These are phyloP conservation scores for Drosophila ananassae DNA, from an alignment of 1,140 invertebrate species.

Conservation along the genomic window DNA sequence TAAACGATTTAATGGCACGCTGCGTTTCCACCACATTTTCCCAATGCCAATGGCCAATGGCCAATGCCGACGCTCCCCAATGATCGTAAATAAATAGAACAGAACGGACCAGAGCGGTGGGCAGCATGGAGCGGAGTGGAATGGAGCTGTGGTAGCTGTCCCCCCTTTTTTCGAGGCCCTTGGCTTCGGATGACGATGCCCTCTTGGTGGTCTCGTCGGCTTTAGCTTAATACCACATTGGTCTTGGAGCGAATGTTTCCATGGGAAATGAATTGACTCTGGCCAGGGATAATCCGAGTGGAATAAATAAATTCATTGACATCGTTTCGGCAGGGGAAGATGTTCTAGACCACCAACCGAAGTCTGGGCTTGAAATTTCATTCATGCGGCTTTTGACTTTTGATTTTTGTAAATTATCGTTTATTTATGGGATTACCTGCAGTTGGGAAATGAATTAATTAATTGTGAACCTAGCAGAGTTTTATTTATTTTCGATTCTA, in stretches of 20 bases:
- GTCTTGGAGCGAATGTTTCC: conserved; percentile 18
- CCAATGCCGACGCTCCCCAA: conserved; percentile 39
- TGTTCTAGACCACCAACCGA: conserved; percentile 23
- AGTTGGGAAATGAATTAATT: background rate
- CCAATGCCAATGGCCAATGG: background rate
- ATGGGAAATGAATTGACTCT: conserved; percentile 36
- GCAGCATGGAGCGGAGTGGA: background rate
- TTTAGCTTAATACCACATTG: conserved; percentile 21
- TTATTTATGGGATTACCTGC: conserved; percentile 11
- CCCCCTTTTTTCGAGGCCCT: conserved; percentile 4
- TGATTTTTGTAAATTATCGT: conserved; percentile 8
- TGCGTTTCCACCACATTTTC: conserved; percentile 45
- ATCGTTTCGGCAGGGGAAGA: background rate
- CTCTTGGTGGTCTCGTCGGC: conserved; percentile 59
- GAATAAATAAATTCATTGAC: conserved; percentile 36
- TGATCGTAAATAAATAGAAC: conserved; percentile 77
- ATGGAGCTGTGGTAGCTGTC: conserved; percentile 12
- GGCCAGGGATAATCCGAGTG: background rate
- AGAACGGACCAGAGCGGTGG: conserved; percentile 4
- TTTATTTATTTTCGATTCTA: too few relatives aligned
- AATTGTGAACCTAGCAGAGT: background rate
- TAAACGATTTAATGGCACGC: conserved; percentile 80
- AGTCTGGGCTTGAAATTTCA: conserved; percentile 6
- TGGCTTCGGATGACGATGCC: conserved; percentile 28
- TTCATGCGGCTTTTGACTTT: conserved; percentile 9